Percentiles rank a stretch among this genome's conserved stretches.
These are phyloP conservation scores for Perizoma flavofasciatum DNA, from an alignment of 2,888 invertebrate genomes.

Conservation along the genomic window DNA sequence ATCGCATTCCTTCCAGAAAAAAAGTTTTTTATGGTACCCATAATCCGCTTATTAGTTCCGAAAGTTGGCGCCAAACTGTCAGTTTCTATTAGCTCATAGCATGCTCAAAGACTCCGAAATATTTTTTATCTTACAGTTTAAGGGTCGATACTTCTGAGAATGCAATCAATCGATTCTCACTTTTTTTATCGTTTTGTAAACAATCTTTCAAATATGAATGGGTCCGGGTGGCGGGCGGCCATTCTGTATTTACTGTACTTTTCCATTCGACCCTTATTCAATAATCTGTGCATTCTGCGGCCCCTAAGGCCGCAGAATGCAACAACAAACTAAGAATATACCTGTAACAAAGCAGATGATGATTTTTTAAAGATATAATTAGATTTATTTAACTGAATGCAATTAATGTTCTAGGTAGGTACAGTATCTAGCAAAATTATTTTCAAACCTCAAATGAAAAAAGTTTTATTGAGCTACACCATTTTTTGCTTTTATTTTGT, in stretches of 20 bases:
- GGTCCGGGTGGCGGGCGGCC: slow-evolving; percentile 22
- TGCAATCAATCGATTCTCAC: slow-evolving; percentile 33
- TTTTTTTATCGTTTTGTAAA: slow-evolving; percentile 32
- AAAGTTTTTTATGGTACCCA: slow-evolving; percentile 14
- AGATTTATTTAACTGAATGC: no score
- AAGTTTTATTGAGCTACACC: no score
- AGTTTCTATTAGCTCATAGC: slow-evolving; percentile 11
- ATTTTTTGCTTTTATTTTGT: no score
- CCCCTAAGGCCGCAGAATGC: slow-evolving; percentile 4
- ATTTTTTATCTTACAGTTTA: slow-evolving; percentile 44
- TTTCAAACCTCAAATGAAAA: no score
- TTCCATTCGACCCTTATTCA: slow-evolving; percentile 25
- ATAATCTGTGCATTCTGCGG: slow-evolving; percentile 12
- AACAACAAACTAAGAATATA: slow-evolving; percentile 2
- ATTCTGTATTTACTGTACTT: slow-evolving; percentile 29
- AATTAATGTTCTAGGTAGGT: no score
- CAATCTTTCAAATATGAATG: slow-evolving; percentile 38
- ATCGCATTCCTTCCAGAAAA: slow-evolving; percentile 1
- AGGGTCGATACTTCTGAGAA: slow-evolving; percentile 56
- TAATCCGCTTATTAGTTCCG: slow-evolving; percentile 18
- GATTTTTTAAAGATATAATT: no score
- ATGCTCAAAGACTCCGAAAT: slow-evolving; percentile 26
- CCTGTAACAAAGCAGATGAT: no score
- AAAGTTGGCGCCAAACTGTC: slow-evolving; percentile 29
- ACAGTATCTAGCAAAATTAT: no score